These are phyloP conservation scores for Rotaria magnacalcarata DNA, from an alignment of 2,888 invertebrate genomes.

Conservation along the genomic window DNA sequence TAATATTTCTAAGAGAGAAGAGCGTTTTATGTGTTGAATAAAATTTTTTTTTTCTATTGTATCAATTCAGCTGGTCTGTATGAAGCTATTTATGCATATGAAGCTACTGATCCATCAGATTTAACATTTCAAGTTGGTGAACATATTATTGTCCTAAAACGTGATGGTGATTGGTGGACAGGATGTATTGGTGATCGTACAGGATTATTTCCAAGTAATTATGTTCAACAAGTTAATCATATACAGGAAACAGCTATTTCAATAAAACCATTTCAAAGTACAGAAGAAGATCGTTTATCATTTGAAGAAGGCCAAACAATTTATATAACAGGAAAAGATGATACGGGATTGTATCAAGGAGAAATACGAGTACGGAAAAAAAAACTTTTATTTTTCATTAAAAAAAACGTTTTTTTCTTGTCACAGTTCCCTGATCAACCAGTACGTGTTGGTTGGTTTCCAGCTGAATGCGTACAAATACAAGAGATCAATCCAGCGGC, in stretches of 20 bases:
- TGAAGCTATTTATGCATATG: conserved; percentile 81
- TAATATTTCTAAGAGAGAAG: not conserved
- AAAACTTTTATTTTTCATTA: conserved; percentile 50
- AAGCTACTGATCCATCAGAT: conserved; percentile 82
- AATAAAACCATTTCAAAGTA: conserved; percentile 73
- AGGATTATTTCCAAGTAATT: conserved; percentile 96
- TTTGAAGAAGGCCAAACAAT: conserved; percentile 84
- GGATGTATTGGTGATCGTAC: conserved; percentile 75
- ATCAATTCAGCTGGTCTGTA: conserved; percentile 60
- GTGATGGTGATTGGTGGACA: conserved; percentile 98
- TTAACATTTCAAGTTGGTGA: conserved; percentile 79
- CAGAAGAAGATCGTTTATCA: conserved; percentile 81
- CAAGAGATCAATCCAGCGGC: conserved; percentile 50
- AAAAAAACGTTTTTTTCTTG: conserved; percentile 48
- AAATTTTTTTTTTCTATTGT: not conserved
- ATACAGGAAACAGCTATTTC: not conserved
- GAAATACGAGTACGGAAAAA: conserved; percentile 72
- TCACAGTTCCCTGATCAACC: conserved; percentile 71
- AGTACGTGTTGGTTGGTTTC: conserved; percentile 95
- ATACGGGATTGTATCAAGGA: conserved; percentile 99
- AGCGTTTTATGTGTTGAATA: no score
- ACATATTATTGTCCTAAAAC: conserved; percentile 75
- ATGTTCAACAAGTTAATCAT: conserved; percentile 64
- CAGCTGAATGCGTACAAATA: conserved; percentile 87
- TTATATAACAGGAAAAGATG: conserved; percentile 90